phyloP scores from a whole-genome alignment of 2,113 vertebrate genomes.

The Sylvia atricapilla region DNA sequence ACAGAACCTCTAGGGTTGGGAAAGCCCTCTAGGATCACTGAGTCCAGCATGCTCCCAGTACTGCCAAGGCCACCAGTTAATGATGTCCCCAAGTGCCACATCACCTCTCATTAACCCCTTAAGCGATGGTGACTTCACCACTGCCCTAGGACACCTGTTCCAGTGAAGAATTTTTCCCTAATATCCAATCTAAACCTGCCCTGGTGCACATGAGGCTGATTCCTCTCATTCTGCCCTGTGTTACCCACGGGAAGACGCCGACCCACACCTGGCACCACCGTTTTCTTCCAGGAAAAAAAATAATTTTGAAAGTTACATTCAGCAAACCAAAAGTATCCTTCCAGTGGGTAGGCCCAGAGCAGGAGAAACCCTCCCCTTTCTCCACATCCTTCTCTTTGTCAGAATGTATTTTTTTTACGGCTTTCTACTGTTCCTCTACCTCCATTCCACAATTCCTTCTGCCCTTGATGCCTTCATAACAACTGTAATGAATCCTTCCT shows the following conservation, averaged over 20 bases:
- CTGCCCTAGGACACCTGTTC: neutral
- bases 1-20: neutral
- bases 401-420: neutral
- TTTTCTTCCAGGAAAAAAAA: neutral
- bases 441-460: neutral
- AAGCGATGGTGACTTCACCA: neutral
- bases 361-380: neutral
- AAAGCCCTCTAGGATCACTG: neutral
- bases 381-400: neutral
- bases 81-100: neutral
- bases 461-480: neutral
- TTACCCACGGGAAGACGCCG: accelerated
- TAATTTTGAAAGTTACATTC: neutral
- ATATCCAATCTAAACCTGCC: neutral
- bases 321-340: neutral
- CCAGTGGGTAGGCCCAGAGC: neutral
- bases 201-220: neutral
- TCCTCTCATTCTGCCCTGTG: neutral
- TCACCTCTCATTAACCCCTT: neutral
- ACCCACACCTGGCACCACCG: neutral
- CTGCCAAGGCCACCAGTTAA: neutral
- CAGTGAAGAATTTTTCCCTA: neutral
- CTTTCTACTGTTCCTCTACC: neutral
- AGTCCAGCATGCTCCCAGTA: neutral
- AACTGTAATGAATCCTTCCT: conserved; percentile 56